phyloP scores from a whole-genome alignment of 2,888 invertebrate genomes.

The Acanthococcus lagerstroemiae region DNA sequence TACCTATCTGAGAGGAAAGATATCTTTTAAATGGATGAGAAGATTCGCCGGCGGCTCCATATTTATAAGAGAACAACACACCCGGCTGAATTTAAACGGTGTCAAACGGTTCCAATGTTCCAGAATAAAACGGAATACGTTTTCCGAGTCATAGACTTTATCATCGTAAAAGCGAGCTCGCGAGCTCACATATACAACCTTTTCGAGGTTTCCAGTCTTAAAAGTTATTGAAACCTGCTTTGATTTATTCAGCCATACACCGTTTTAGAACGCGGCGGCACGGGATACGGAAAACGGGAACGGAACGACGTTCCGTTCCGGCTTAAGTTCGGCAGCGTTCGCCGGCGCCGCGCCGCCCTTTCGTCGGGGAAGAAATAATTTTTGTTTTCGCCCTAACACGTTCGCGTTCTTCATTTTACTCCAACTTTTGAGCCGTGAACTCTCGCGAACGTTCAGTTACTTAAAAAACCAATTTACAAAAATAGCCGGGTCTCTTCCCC shows the following conservation, averaged over 20 bases:
- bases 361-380: too few relatives aligned
- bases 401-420: too few relatives aligned
- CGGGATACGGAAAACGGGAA: too few relatives aligned
- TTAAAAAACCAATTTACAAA: too few relatives aligned
- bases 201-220: neutral
- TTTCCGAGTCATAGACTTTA: conserved; percentile 26
- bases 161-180: conserved; percentile 2
- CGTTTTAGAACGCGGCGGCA: neutral
- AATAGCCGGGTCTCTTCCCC: too few relatives aligned
- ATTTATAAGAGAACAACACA: conserved; percentile 25
- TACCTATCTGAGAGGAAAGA: conserved; percentile 22
- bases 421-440: too few relatives aligned
- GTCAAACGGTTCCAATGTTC: conserved; percentile 13
- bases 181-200: neutral
- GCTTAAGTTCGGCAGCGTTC: too few relatives aligned
- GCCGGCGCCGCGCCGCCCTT: too few relatives aligned
- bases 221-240: conserved; percentile 21
- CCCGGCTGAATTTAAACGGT: conserved; percentile 25
- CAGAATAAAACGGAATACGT: conserved; percentile 20
- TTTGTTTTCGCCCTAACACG: too few relatives aligned
- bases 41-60: conserved; percentile 18
- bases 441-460: too few relatives aligned
- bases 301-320: too few relatives aligned
- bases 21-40: conserved; percentile 26
- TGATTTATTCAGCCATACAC: conserved; percentile 20